phyloP scores from a whole-genome alignment of 2,113 vertebrate species.

The Corythoichthys intestinalis region DNA sequence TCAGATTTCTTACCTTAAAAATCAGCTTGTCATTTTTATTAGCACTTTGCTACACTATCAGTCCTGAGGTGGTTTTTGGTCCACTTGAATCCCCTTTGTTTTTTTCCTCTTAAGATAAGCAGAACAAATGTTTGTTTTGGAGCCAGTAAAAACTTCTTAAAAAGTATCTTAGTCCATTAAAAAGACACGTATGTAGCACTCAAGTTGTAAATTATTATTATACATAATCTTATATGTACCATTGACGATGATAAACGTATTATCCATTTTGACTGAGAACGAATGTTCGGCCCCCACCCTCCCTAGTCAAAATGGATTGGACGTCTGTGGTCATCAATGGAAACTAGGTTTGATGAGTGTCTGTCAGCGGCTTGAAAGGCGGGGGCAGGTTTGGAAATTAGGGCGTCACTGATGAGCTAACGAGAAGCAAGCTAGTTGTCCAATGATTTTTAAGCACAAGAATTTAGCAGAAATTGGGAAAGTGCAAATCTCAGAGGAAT shows the following conservation, averaged over 20 bases:
- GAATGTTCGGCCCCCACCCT: too few species aligned
- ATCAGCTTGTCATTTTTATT: not conserved
- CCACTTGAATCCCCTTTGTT: not conserved
- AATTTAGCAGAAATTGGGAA: too few species aligned
- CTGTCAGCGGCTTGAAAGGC: too few species aligned
- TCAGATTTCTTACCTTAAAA: not conserved
- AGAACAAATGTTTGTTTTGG: not conserved
- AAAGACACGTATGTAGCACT: not conserved
- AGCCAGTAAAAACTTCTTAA: not conserved
- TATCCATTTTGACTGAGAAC: too few species aligned
- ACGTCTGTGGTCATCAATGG: too few species aligned
- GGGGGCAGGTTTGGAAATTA: too few species aligned
- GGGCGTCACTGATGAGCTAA: too few species aligned
- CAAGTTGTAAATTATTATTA: not conserved
- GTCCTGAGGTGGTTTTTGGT: constrained; percentile 4
- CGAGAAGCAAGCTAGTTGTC: too few species aligned
- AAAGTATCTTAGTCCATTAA: not conserved
- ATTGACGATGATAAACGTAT: not conserved
- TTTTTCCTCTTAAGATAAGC: not conserved
- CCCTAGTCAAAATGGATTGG: too few species aligned
- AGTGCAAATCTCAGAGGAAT: too few species aligned
- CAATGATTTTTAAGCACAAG: too few species aligned
- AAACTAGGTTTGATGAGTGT: too few species aligned
- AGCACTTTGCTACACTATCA: not conserved
- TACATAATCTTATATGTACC: not conserved